Evolutionary conservation across 2,888 invertebrate species (phyloP).

Genomic region (Eretmocerus hayati): DNA sequence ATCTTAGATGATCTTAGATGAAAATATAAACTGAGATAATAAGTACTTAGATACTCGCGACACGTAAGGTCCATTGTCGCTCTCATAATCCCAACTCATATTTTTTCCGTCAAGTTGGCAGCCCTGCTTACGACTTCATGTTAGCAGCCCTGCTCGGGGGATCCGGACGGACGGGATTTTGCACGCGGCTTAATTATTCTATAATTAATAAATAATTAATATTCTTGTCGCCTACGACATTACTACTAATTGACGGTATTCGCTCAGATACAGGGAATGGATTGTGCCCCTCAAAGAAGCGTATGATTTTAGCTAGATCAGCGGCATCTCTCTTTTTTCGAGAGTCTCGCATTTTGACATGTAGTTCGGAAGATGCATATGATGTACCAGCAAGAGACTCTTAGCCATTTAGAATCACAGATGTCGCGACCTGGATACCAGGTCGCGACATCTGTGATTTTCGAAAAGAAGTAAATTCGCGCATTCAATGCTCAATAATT

Average conservation of each 20-base stretch:
- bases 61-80: too few species aligned
- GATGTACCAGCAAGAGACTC: constrained; percentile 13
- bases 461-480: not conserved
- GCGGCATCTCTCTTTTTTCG: not conserved
- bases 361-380: not conserved
- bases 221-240: not conserved
- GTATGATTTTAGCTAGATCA: not conserved
- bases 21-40: too few species aligned
- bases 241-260: not conserved
- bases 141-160: too few species aligned
- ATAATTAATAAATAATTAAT: too few species aligned
- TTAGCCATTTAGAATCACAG: constrained; percentile 20
- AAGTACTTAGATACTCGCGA: too few species aligned
- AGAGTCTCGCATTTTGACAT: not conserved
- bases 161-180: too few species aligned
- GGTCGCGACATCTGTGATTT: not conserved
- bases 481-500: not conserved
- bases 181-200: too few species aligned
- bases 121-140: too few species aligned
- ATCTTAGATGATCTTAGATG: too few species aligned
- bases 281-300: not conserved
- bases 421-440: too few species aligned
- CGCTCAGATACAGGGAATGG: not conserved
- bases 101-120: too few species aligned
- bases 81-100: too few species aligned